Percentiles rank a stretch among this genome's conserved stretches.
Conservation (phyloP, 2,113 vertebrate genomes). For the Bufo gargarizans region DNA sequence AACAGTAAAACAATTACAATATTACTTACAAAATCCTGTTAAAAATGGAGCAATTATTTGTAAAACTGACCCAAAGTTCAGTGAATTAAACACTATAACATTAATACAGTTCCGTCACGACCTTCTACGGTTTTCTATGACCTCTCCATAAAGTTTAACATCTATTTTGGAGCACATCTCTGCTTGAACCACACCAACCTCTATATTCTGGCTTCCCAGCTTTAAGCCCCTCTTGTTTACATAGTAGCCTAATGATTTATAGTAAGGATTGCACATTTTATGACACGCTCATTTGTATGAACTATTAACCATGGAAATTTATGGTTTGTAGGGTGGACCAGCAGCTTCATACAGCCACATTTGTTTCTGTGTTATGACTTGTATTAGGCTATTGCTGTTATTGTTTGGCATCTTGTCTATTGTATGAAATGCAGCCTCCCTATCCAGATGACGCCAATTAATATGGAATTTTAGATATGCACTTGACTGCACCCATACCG, state of each 20-base stretch:
- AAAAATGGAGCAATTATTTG: not conserved
- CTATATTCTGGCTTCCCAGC: not conserved
- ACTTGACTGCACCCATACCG: slow-evolving; percentile 4
- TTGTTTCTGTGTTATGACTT: not conserved
- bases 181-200: not conserved
- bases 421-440: slow-evolving; percentile 2
- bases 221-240: slow-evolving; percentile 18
- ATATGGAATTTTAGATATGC: slow-evolving; percentile 21
- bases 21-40: not conserved
- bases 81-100: not conserved
- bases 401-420: slow-evolving; percentile 19
- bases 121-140: slow-evolving; percentile 5
- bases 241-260: slow-evolving; percentile 25
- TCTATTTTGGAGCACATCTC: not conserved
- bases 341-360: slow-evolving; percentile 24
- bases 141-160: slow-evolving; percentile 2
- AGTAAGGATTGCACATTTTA: slow-evolving; percentile 24
- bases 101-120: not conserved
- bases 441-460: slow-evolving; percentile 30
- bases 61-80: not conserved
- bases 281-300: slow-evolving; percentile 37
- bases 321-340: slow-evolving; percentile 14
- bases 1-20: no score
- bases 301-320: slow-evolving; percentile 17
- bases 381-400: slow-evolving; percentile 9